phyloP scores from a whole-genome alignment of 2,888 invertebrate species.

The Diaperis boleti region DNA sequence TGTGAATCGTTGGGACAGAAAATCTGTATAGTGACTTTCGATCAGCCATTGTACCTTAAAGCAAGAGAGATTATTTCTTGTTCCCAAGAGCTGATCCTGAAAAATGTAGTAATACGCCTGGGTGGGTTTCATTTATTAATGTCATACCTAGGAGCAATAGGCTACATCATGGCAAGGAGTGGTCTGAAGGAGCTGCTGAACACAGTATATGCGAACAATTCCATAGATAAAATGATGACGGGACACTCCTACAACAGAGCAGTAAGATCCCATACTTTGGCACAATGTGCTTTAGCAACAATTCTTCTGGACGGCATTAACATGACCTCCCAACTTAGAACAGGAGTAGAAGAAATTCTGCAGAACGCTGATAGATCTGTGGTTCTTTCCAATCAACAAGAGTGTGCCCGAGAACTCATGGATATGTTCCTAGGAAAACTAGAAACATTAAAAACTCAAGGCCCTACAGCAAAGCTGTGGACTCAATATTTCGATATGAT shows the following conservation, averaged over 20 bases:
- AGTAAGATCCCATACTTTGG: slow-evolving; percentile 51
- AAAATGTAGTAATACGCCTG: no score
- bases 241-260: slow-evolving; percentile 55
- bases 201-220: slow-evolving; percentile 50
- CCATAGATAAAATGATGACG: slow-evolving; percentile 54
- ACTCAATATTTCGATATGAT: no score
- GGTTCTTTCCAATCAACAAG: no score
- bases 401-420: no score
- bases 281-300: slow-evolving; percentile 56
- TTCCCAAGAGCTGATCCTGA: slow-evolving; percentile 27
- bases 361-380: no score
- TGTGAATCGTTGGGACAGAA: slow-evolving; percentile 34
- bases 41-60: slow-evolving; percentile 49
- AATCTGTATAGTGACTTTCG: slow-evolving; percentile 38
- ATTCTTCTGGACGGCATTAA: slow-evolving; percentile 47
- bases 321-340: neutral
- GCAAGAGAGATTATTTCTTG: slow-evolving; percentile 48
- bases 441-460: no score
- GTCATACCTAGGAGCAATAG: slow-evolving; percentile 61
- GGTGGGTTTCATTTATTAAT: slow-evolving; percentile 54
- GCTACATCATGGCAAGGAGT: slow-evolving; percentile 62
- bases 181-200: slow-evolving; percentile 57
- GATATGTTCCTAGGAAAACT: no score
- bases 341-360: neutral
- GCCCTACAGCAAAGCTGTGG: no score